Percentiles rank a stretch among this genome's conserved stretches.
These are phyloP conservation scores for Pterocles gutturalis DNA, from an alignment of 2,113 vertebrate species.

Conservation along the genomic window DNA sequence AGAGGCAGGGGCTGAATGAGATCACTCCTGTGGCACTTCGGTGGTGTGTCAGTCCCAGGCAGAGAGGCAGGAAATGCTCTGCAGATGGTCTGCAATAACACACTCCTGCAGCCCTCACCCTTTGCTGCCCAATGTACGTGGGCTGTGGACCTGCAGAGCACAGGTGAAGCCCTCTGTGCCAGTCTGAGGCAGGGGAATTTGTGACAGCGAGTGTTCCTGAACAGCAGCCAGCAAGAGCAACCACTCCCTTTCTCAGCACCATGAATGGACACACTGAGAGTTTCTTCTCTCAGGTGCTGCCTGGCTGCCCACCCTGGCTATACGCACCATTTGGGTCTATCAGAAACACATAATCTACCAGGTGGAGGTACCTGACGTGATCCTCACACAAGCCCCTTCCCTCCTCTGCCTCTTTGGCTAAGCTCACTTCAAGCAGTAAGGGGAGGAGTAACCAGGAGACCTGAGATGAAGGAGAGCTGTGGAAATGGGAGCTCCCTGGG, in stretches of 20 bases:
- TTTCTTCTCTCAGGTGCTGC: background rate
- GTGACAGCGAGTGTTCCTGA: background rate
- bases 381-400: background rate
- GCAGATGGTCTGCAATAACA: background rate
- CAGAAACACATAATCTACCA: background rate
- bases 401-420: background rate
- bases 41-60: fast-evolving
- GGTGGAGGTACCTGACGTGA: background rate
- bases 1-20: background rate
- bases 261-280: background rate
- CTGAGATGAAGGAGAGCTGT: background rate
- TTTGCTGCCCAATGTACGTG: fast-evolving
- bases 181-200: background rate
- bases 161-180: background rate
- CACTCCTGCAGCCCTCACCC: background rate
- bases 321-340: background rate
- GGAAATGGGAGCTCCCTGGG: background rate
- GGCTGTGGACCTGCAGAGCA: background rate
- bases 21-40: background rate
- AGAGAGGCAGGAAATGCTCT: background rate
- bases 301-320: background rate
- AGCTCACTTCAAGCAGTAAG: background rate
- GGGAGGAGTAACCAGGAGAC: background rate
- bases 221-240: background rate
- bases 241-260: background rate